A percentile compares a stretch with the other conserved stretches of the same genome.
Conservation (phyloP, 2,113 vertebrate species). For the Peromyscus californicus region DNA sequence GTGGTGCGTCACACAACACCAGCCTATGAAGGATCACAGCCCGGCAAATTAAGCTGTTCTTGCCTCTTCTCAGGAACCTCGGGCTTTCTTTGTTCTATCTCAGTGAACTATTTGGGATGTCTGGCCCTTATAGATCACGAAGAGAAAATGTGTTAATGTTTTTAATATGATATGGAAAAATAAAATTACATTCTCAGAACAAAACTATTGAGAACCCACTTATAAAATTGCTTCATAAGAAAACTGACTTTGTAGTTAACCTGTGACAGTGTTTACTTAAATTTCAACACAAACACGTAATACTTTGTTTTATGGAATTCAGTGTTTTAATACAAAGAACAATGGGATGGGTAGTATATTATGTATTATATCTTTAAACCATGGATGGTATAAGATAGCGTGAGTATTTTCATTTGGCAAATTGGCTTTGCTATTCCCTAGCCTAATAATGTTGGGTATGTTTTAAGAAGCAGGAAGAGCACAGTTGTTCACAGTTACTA, state of each 20-base stretch:
- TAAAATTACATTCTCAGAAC: background rate
- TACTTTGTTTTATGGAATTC: background rate
- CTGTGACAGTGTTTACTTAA: background rate
- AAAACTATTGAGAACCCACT: background rate
- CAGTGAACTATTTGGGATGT: background rate
- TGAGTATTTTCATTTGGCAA: slow-evolving; percentile 34
- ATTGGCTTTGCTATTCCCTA: background rate
- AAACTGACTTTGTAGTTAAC: slow-evolving; percentile 16
- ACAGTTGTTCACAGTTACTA: background rate
- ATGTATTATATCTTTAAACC: background rate
- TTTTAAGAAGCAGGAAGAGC: background rate
- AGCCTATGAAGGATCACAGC: background rate
- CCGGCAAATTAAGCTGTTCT: too few species aligned
- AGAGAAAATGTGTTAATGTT: background rate
- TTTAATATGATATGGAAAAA: slow-evolving; percentile 15
- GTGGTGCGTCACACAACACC: background rate
- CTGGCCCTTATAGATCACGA: background rate
- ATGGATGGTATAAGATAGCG: background rate
- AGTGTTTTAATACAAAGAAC: background rate
- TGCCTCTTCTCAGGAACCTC: background rate
- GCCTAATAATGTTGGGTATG: background rate
- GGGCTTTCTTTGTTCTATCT: background rate
- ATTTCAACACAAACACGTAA: background rate
- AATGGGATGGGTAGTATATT: background rate
- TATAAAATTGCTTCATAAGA: background rate